phyloP scores from a whole-genome alignment of 2,888 invertebrate species.

The Hypolimnas misippus region DNA sequence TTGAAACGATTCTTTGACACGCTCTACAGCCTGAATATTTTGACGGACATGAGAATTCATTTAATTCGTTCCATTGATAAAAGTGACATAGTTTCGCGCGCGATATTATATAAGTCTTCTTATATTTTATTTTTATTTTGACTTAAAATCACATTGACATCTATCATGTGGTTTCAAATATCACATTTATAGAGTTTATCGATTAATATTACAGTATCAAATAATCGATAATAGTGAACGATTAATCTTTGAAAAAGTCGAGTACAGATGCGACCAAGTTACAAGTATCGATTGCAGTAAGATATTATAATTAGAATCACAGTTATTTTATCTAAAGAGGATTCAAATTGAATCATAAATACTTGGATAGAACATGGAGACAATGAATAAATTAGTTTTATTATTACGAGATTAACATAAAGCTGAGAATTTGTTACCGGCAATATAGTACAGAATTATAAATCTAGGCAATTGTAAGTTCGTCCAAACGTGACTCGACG shows the following conservation, averaged over 20 bases:
- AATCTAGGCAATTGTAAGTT: constrained; percentile 34
- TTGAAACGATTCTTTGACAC: no score
- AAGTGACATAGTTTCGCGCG: no score
- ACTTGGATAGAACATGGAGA: not conserved
- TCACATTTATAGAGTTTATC: not conserved
- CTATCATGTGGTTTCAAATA: no score
- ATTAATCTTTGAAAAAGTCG: no score
- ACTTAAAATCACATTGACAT: no score
- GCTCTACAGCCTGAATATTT: no score
- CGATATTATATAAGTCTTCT: no score
- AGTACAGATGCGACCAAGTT: no score
- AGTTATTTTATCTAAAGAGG: not conserved
- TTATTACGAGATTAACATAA: constrained; percentile 10
- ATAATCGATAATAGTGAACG: no score
- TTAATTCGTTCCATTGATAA: no score
- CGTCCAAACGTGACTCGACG: constrained; percentile 29
- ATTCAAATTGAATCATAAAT: not conserved
- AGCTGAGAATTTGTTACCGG: constrained; percentile 9
- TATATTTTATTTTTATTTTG: no score
- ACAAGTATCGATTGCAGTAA: not conserved
- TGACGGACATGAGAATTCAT: no score
- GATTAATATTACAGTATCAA: not conserved
- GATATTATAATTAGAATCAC: not conserved
- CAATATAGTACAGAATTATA: constrained; percentile 21
- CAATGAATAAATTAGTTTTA: constrained; percentile 13